Evolutionary conservation across 1,140 invertebrate species (phyloP).

Genomic region (Aphaenogaster ashmeadi): DNA sequence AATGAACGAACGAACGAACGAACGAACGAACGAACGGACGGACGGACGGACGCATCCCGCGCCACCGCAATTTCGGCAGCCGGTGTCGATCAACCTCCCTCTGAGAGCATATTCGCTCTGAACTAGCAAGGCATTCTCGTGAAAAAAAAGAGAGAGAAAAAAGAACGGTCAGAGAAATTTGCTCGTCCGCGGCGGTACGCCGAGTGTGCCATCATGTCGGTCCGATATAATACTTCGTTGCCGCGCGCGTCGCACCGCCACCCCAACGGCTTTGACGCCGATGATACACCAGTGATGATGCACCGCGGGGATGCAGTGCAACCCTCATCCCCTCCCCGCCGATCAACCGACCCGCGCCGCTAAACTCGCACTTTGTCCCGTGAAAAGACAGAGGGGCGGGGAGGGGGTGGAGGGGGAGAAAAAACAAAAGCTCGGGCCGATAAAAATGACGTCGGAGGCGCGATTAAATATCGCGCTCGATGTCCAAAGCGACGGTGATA

Average conservation of each 20-base stretch:
- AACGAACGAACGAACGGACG: constrained; percentile 13
- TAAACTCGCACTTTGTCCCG: constrained; percentile 35
- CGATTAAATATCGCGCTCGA: constrained; percentile 73
- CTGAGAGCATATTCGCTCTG: constrained; percentile 47
- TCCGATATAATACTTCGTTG: constrained; percentile 42
- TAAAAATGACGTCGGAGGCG: constrained; percentile 66
- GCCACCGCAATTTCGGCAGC: constrained; percentile 51
- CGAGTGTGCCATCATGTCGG: neutral
- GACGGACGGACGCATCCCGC: neutral
- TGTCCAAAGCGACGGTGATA: constrained; percentile 48
- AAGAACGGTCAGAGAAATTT: constrained; percentile 3
- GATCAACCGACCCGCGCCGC: neutral
- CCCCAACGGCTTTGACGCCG: neutral
- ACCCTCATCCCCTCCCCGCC: neutral
- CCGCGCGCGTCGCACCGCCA: neutral
- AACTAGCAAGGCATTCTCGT: constrained; percentile 37
- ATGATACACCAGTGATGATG: constrained; percentile 17
- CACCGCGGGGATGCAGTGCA: neutral
- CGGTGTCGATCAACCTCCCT: constrained; percentile 58
- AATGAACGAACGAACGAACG: constrained; percentile 25
- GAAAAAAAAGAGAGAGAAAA: constrained; percentile 11
- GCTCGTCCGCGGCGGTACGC: neutral
- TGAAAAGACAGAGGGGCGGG: too few relatives aligned
- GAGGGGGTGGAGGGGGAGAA: neutral
- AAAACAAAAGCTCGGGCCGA: constrained; percentile 60